These are phyloP conservation scores for Cryptotis parvus DNA, from an alignment of 2,113 vertebrate species.

Conservation along the genomic window DNA sequence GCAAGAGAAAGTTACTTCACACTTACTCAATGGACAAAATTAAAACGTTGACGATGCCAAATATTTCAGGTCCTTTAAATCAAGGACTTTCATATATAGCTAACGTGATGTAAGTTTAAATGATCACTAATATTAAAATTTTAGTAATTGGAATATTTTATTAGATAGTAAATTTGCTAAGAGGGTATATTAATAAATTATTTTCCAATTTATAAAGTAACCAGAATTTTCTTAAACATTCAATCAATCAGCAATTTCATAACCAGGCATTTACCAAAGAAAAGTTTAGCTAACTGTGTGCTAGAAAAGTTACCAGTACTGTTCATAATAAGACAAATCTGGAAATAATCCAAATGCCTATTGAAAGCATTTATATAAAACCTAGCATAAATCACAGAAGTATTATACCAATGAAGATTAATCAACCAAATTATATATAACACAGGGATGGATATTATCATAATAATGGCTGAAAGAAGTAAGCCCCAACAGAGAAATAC, in stretches of 20 bases:
- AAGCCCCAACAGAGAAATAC: neutral
- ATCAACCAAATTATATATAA: conserved; percentile 1
- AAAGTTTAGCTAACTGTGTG: conserved; percentile 39
- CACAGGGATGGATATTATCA: neutral
- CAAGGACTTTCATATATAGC: neutral
- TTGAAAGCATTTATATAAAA: conserved; percentile 12
- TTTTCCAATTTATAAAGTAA: conserved; percentile 1
- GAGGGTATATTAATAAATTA: too few relatives aligned
- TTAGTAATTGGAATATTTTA: too few relatives aligned
- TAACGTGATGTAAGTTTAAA: neutral
- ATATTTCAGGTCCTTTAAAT: neutral
- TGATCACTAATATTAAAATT: conserved; percentile 32
- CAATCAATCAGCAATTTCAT: conserved; percentile 44
- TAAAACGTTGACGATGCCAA: neutral
- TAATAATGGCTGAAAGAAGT: neutral
- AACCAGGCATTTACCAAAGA: neutral
- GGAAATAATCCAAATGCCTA: neutral
- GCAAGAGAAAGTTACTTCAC: neutral
- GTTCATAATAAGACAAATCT: conserved; percentile 32
- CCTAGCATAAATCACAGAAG: conserved; percentile 29
- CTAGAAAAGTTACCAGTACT: neutral
- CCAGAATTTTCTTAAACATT: neutral
- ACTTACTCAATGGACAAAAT: neutral
- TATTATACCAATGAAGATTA: conserved; percentile 42
- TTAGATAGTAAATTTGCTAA: too few relatives aligned